A percentile compares a stretch with the other conserved stretches of the same genome.
These are phyloP conservation scores for Uria aalge DNA, from an alignment of 2,113 vertebrate genomes.

Conservation along the genomic window DNA sequence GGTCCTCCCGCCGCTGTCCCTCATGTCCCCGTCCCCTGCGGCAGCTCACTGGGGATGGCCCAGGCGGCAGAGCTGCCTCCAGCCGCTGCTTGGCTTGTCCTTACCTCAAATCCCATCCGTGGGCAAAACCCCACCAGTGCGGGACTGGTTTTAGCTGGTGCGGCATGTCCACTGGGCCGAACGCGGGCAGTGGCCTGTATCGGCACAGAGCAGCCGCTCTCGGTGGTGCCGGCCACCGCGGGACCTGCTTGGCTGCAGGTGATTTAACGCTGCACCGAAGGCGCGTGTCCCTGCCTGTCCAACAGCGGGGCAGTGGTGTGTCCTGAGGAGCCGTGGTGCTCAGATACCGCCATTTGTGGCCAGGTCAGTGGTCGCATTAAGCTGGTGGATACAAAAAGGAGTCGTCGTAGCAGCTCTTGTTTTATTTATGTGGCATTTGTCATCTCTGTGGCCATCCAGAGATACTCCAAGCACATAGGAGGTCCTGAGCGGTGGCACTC, in stretches of 20 bases:
- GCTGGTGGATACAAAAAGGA: background rate
- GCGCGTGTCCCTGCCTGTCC: background rate
- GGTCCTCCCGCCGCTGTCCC: background rate
- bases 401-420: background rate
- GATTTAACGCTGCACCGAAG: background rate
- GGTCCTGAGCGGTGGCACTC: background rate
- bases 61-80: background rate
- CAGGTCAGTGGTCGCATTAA: background rate
- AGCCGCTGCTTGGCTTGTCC: background rate
- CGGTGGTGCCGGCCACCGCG: accelerated
- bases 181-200: accelerated
- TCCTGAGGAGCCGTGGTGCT: background rate
- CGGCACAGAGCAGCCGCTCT: accelerated
- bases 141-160: background rate
- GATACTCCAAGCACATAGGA: background rate
- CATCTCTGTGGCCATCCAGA: background rate
- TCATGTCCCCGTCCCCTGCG: background rate
- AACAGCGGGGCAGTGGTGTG: background rate
- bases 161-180: background rate
- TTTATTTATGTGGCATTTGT: background rate
- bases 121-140: background rate
- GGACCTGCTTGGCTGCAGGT: background rate
- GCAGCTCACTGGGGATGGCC: background rate
- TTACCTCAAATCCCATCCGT: too few relatives aligned
- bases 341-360: background rate